Base-by-base conservation (phyloP, 2,888 invertebrate species). In the Oligia latruncula region DNA sequence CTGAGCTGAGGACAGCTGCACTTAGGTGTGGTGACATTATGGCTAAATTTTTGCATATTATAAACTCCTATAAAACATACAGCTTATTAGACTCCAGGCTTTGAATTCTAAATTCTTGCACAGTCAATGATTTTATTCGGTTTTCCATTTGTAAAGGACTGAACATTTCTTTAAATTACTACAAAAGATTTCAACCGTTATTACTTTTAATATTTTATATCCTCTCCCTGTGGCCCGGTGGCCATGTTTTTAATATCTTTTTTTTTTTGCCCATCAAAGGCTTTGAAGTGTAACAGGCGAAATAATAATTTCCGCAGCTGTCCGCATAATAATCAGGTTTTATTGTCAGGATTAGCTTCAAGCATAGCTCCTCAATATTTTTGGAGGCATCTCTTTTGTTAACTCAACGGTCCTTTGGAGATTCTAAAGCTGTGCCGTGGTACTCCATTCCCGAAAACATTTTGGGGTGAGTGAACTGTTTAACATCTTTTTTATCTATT, bases 251-350 rank as follows among this genome's bases (percentile, higher is more conserved):
- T n/a, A 2, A 60, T 81, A n/a, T 43, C 23, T 60, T 40, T 20
- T 70, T n/a, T 65, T 83, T 78, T 82, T 76, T 77, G 5, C 17
- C 62, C 65, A 40, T 77, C 66, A 58, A 74, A 77, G 74, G 60
- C 83, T 80, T 85, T 85, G 85, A 82, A 81, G 64, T 77, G 40
- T 85, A 82, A 81, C 82, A 73, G 77, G n/a, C 75, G 62, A 81
- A 83, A 80, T 78, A 79, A 90, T 80, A 81, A 81, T 83, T 76
- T 83, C 77, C 68, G 84, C 90, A 88, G 89, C 90, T 90, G 89
- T 81, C 79, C 40, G 74, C 62, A 73, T 81, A 58, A 74, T 62
- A 86, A 88, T 87, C 90, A 79, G 76, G 80, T 84, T 87, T 84
- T 82, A 85, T 87, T 83, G 84, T 83, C 8, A 29, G 78, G 75